Conservation (phyloP, 2,113 vertebrate species). For the Motacilla tschutschensis region DNA sequence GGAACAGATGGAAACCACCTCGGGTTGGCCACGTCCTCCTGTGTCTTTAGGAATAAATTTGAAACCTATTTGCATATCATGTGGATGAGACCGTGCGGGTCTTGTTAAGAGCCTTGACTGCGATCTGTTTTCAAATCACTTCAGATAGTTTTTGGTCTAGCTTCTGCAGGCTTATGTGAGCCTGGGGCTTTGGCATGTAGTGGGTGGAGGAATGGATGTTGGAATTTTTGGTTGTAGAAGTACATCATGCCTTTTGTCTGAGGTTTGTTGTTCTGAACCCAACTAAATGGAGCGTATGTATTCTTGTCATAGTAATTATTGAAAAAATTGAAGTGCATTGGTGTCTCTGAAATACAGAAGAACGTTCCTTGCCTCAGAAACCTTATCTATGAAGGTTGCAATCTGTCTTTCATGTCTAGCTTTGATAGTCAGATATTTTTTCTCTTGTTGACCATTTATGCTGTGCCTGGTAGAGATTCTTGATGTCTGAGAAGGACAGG, state of each 20-base stretch:
- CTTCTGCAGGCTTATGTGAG: not conserved
- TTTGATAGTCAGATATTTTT: not conserved
- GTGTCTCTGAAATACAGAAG: not conserved
- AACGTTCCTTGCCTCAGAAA: not conserved
- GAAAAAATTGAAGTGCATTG: not conserved
- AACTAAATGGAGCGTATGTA: fast-evolving
- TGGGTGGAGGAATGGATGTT: no score
- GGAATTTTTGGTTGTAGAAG: not conserved
- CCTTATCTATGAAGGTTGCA: not conserved
- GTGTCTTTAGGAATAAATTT: not conserved
- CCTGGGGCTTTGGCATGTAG: fast-evolving
- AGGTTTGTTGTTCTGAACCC: not conserved
- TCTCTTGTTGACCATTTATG: fast-evolving
- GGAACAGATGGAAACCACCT: not conserved
- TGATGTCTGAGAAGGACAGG: not conserved
- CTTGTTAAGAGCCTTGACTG: not conserved
- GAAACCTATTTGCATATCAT: fast-evolving
- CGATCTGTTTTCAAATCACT: not conserved
- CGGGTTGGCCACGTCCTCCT: not conserved
- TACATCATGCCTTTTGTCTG: fast-evolving
- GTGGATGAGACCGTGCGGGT: fast-evolving
- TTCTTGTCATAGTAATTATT: not conserved
- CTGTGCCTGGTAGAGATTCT: not conserved
- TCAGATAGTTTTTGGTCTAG: not conserved
- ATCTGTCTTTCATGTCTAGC: not conserved